Conservation (phyloP, 1,140 invertebrate genomes). For the Rhyzopertha dominica region DNA sequence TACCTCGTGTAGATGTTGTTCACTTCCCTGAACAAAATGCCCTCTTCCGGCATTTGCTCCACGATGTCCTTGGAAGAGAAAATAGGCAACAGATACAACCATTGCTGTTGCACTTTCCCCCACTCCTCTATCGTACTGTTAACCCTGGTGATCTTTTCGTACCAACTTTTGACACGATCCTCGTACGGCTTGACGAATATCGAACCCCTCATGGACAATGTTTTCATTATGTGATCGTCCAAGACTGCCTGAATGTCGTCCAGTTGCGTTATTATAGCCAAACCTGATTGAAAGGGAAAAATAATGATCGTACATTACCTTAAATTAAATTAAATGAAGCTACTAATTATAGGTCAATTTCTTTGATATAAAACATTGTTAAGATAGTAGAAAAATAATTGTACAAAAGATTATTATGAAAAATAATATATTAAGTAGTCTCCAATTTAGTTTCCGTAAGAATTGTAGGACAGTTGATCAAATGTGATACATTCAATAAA, state of each 20-base stretch:
- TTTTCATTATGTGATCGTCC: conserved; percentile 87
- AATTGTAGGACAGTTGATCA: too few species aligned
- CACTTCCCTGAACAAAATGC: conserved; percentile 68
- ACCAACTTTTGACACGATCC: conserved; percentile 73
- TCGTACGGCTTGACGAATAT: conserved; percentile 89
- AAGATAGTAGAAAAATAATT: too few species aligned
- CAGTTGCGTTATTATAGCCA: conserved; percentile 70
- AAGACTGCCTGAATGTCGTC: conserved; percentile 82
- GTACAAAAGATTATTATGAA: too few species aligned
- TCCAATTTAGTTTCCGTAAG: too few species aligned
- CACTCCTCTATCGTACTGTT: conserved; percentile 82
- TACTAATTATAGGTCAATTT: too few species aligned
- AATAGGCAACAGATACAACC: conserved; percentile 89
- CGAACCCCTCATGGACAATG: conserved; percentile 83
- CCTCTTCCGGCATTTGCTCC: conserved; percentile 89
- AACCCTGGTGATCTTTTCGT: conserved; percentile 68
- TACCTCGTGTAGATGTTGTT: conserved; percentile 68
- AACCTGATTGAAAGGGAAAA: too few species aligned
- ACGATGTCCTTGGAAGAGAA: conserved; percentile 93
- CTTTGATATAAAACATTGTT: too few species aligned
- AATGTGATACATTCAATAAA: too few species aligned
- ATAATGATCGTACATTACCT: too few species aligned
- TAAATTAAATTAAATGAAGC: too few species aligned
- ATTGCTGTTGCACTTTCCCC: conserved; percentile 83
- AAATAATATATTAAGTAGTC: too few species aligned